A percentile compares a stretch with the other conserved stretches of the same genome.
Evolutionary conservation across 2,888 invertebrate species (phyloP).

Genomic region (Ctenicera cuprea): DNA sequence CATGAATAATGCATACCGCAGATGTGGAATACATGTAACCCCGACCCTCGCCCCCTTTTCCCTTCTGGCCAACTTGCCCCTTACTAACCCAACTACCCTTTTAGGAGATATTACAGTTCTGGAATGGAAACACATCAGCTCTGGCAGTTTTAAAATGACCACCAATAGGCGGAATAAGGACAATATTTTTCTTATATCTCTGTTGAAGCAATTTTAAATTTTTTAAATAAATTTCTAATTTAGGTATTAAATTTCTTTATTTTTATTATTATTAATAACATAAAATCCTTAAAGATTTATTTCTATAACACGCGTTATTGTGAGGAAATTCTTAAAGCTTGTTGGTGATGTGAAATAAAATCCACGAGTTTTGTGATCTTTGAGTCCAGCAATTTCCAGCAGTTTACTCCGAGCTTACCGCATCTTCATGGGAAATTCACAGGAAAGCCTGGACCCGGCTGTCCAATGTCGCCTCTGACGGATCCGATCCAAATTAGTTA

Average conservation of each 20-base stretch:
- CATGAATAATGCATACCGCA: constrained; percentile 74
- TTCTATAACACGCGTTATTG: no score
- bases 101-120: constrained; percentile 50
- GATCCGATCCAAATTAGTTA: constrained; percentile 66
- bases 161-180: not conserved
- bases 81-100: constrained; percentile 55
- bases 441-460: constrained; percentile 56
- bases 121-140: constrained; percentile 29
- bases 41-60: constrained; percentile 55
- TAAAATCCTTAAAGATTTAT: no score
- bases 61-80: constrained; percentile 59
- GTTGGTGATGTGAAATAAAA: no score
- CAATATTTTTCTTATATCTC: no score
- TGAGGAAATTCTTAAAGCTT: no score
- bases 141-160: constrained; percentile 30
- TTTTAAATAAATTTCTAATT: no score
- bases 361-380: not conserved
- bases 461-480: constrained; percentile 63
- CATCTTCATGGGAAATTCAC: constrained; percentile 47
- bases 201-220: no score
- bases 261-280: no score
- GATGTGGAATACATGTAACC: constrained; percentile 73
- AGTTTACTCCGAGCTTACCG: constrained; percentile 36
- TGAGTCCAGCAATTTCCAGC: not conserved
- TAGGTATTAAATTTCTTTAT: no score